Evolutionary conservation across 2,113 vertebrate species (phyloP), one percentile per base, ranked within the genome.

Genomic region (Promerops cafer): DNA sequence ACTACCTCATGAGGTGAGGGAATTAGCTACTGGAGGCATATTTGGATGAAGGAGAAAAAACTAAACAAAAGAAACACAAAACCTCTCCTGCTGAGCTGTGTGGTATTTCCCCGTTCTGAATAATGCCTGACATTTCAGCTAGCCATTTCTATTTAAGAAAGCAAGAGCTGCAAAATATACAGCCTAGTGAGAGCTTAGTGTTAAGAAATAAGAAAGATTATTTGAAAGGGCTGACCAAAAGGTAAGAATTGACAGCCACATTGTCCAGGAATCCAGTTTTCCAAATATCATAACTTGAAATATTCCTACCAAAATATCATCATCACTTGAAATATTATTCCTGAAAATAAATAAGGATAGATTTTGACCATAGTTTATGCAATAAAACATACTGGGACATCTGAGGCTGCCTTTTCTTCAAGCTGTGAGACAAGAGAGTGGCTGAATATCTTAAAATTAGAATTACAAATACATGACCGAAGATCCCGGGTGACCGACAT

Each of bases 71-170:
- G 6, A 69, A 89, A 49, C 4, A 72, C 42, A 91, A 88, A 60
- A 1, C 3, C 20, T 74, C 42, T 93, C 59, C 77, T 64, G 37
- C 49, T 87, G 93, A 95, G 65, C 56, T 66, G 11, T 77, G 59
- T 37, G 52, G 37, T 86, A 74, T 93, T 95, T 94, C 21, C 28
- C 52, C 10, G 14, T 87, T 90, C 72, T 64, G 50, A 92, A 61
- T 68, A 71, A 81, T 92, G 72, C 49, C 40, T 89, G 86, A 75
- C 53, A 92, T 90, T 96, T 95, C 72, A 96, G 57, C 23, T 60
- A 78, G 40, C 23, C 49, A 23, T 93, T 95, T 91, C 49, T 82
- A 17, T 76, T 87, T 81, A 84, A 83, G 76, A 96, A 92, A 90
- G 68, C 1, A 4, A 68, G 60, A 83, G 20, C 24, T 4, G 0